phyloP scores from a whole-genome alignment of 2,797 vertebrate species.

The Tarsius wallacei region DNA sequence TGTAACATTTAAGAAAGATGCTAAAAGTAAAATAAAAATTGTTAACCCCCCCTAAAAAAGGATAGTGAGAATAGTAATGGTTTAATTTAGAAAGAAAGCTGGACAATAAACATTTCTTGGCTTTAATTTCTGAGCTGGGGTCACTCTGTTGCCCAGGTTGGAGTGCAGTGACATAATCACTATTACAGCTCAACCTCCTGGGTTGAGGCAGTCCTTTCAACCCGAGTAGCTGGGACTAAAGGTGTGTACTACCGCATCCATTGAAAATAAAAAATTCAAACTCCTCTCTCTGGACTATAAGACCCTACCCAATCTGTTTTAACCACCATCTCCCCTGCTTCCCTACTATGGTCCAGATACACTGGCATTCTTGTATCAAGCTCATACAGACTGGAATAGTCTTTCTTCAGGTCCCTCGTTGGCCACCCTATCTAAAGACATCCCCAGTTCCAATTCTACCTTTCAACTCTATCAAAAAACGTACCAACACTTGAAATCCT shows the following conservation, averaged over 20 bases:
- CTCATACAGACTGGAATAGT: slow-evolving; percentile 33
- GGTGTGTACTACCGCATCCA: neutral
- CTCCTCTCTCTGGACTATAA: neutral
- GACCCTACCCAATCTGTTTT: neutral
- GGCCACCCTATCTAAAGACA: neutral
- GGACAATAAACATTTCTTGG: slow-evolving; percentile 81
- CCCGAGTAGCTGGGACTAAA: neutral
- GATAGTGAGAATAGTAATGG: slow-evolving; percentile 60
- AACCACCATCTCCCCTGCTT: neutral
- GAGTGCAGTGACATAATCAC: neutral
- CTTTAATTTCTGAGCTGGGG: slow-evolving; percentile 67
- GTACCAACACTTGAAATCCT: slow-evolving; percentile 55
- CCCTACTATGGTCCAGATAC: neutral
- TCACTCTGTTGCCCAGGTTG: neutral
- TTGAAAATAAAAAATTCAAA: neutral
- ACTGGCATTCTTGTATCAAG: neutral
- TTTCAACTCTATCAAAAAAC: neutral
- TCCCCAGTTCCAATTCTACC: neutral
- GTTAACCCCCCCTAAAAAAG: neutral
- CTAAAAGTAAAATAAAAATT: too few species aligned
- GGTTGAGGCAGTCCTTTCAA: neutral
- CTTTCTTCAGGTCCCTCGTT: neutral
- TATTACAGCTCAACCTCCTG: neutral
- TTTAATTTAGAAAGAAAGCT: slow-evolving; percentile 84
- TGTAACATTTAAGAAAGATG: slow-evolving; percentile 15